phyloP scores from a whole-genome alignment of 2,888 invertebrate species.

The Drosophila monieri region DNA sequence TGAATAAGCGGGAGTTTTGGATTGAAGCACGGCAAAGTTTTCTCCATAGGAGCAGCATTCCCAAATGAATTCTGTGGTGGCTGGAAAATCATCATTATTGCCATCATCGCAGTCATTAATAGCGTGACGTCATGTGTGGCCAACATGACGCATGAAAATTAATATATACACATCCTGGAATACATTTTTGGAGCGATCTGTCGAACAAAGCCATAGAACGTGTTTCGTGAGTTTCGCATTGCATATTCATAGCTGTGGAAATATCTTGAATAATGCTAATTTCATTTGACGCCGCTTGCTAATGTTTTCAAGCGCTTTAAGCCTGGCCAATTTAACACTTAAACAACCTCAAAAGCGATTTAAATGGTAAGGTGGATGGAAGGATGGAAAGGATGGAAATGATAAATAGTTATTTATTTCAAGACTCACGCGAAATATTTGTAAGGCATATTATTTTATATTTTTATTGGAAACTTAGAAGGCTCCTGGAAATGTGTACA shows the following conservation, averaged over 20 bases:
- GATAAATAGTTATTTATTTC: background rate
- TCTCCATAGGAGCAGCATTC: constrained; percentile 31
- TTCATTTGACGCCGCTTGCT: constrained; percentile 37
- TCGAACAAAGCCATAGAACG: constrained; percentile 30
- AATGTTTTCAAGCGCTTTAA: constrained; percentile 17
- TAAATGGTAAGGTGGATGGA: background rate
- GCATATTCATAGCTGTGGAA: constrained; percentile 61
- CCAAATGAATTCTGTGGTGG: constrained; percentile 37
- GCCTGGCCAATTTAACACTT: background rate
- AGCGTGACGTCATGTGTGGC: constrained; percentile 56
- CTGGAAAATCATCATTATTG: constrained; percentile 32
- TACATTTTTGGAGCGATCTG: constrained; percentile 49
- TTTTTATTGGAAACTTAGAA: constrained; percentile 13
- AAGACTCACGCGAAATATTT: too few species aligned
- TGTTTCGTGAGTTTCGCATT: constrained; percentile 47
- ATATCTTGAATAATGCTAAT: constrained; percentile 71
- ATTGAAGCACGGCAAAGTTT: background rate
- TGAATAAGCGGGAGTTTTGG: constrained; percentile 67
- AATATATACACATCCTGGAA: constrained; percentile 44
- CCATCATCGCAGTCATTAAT: constrained; percentile 34
- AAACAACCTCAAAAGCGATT: background rate
- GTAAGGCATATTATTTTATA: too few species aligned
- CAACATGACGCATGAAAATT: constrained; percentile 68
- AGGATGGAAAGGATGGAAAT: background rate
- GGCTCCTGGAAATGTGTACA: background rate